A percentile compares a stretch with the other conserved stretches of the same genome.
These are phyloP conservation scores for Microtus richardsoni DNA, from an alignment of 2,113 vertebrate species.

Conservation along the genomic window DNA sequence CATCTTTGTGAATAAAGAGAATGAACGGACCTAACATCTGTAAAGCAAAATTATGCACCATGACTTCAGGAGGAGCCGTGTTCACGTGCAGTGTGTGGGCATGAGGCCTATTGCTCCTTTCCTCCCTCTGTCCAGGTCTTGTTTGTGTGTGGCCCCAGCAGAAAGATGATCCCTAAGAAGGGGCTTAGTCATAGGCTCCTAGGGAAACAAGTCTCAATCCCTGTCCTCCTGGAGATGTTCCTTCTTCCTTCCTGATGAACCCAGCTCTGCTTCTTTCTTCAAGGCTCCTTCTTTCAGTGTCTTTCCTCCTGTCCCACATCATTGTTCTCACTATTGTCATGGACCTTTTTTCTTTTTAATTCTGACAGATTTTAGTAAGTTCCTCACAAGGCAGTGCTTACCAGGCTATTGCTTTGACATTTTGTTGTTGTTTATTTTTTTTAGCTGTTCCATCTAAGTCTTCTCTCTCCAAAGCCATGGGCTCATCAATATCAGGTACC, in stretches of 20 bases:
- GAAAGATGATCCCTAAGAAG: neutral
- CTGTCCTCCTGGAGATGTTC: neutral
- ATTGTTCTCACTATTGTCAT: rapidly evolving
- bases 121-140: neutral
- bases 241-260: neutral
- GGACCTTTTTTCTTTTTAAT: neutral
- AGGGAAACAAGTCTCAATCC: neutral
- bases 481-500: neutral
- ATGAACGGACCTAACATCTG: neutral
- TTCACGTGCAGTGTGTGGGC: too few relatives aligned
- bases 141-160: neutral
- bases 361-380: neutral
- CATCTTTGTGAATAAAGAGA: neutral
- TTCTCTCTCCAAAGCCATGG: neutral
- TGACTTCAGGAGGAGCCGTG: neutral
- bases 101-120: too few relatives aligned
- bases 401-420: neutral
- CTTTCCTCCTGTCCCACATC: neutral
- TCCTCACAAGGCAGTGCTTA: neutral
- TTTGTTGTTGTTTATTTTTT: neutral
- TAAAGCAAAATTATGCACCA: neutral
- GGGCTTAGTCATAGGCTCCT: neutral
- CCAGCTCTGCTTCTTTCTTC: neutral
- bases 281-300: neutral
- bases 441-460: neutral